phyloP scores from a whole-genome alignment of 1,140 invertebrate genomes.

The Philopotamus ludificatus region DNA sequence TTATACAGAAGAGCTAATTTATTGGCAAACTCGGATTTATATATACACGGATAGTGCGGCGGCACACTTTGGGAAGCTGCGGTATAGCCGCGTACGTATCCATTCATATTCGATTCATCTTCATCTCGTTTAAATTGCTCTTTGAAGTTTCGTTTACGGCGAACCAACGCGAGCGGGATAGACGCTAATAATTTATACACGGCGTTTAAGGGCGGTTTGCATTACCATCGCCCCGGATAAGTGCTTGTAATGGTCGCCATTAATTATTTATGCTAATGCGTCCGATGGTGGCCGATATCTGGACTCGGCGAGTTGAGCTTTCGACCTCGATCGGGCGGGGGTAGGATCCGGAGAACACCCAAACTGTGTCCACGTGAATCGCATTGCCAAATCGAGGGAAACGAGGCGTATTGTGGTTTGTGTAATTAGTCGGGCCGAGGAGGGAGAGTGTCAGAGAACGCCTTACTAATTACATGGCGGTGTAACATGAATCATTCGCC shows the following conservation, averaged over 20 bases:
- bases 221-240: background rate
- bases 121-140: slow-evolving; percentile 26
- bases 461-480: slow-evolving; percentile 17
- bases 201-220: slow-evolving; percentile 1
- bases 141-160: slow-evolving; percentile 21
- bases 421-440: slow-evolving; percentile 11
- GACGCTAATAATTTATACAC: background rate
- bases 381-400: background rate
- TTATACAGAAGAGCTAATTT: slow-evolving; percentile 17
- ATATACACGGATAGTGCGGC: background rate
- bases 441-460: slow-evolving; percentile 10
- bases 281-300: too few relatives aligned
- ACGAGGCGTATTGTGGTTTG: background rate
- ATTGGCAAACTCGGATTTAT: slow-evolving; percentile 8
- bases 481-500: slow-evolving; percentile 21
- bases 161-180: background rate
- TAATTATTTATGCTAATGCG: background rate
- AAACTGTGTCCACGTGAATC: too few relatives aligned
- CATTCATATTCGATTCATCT: slow-evolving; percentile 20
- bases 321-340: too few relatives aligned
- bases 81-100: background rate
- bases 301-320: too few relatives aligned
- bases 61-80: background rate
- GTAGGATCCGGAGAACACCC: too few relatives aligned
- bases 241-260: background rate